Evolutionary conservation across 1,140 invertebrate species (phyloP).

Genomic region (Frieseomelitta varia): DNA sequence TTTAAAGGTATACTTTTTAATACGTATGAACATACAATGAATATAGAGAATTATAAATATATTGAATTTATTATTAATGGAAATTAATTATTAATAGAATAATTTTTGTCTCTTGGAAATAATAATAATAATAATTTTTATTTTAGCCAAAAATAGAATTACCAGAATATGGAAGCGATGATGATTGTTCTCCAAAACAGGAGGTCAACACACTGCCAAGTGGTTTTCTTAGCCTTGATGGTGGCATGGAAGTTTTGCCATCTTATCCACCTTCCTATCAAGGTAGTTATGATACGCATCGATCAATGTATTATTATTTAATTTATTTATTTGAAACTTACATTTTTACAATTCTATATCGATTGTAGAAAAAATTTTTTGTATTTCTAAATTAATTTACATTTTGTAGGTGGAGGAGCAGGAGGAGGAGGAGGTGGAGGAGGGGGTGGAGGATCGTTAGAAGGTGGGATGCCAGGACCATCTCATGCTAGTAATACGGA

Average conservation of each 20-base stretch:
- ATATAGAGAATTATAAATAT: not conserved
- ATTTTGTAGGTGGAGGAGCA: conserved; percentile 32
- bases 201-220: conserved; percentile 79
- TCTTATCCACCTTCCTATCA: conserved; percentile 79
- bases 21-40: not conserved
- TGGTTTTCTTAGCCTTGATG: conserved; percentile 80
- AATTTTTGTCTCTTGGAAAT: not conserved
- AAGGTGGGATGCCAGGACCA: conserved; percentile 79
- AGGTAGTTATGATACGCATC: conserved; percentile 67
- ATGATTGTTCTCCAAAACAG: conserved; percentile 80
- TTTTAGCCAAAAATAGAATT: conserved; percentile 84
- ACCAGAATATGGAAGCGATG: conserved; percentile 84
- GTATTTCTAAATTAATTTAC: not conserved
- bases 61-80: not conserved
- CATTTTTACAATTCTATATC: not conserved
- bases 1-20: not conserved
- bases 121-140: conserved; percentile 13
- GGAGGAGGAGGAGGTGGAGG: conserved; percentile 39
- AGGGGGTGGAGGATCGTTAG: conserved; percentile 73
- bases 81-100: not conserved
- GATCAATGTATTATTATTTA: not conserved
- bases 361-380: not conserved
- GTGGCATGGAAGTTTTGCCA: conserved; percentile 81
- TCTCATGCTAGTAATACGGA: conserved; percentile 76
- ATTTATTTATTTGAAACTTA: not conserved